Conservation (phyloP, 2,888 invertebrate genomes). For the Melieria crassipennis region DNA sequence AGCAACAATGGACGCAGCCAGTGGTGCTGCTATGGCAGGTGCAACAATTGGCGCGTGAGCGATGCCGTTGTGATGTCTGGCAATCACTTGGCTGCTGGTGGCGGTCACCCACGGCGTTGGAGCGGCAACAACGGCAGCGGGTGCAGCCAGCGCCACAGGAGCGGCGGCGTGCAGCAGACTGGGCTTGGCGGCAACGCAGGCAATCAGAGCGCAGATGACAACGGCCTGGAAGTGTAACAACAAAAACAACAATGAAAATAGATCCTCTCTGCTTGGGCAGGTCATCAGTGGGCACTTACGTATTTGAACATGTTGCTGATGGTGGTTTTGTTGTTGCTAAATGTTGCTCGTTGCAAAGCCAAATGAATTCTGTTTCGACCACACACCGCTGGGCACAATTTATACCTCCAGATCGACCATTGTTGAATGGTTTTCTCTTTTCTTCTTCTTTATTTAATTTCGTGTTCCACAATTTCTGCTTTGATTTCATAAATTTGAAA, state of each 20-base stretch:
- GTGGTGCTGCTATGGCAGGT: slow-evolving; percentile 31
- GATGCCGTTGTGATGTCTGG: slow-evolving; percentile 54
- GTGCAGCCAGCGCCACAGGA: slow-evolving; percentile 35
- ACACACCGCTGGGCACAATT: neutral
- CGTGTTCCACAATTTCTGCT: neutral
- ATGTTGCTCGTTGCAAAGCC: slow-evolving; percentile 13
- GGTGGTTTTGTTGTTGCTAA: neutral
- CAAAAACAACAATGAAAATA: neutral
- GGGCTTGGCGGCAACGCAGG: slow-evolving; percentile 50
- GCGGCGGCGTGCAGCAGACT: slow-evolving; percentile 41
- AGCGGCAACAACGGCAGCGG: slow-evolving; percentile 33
- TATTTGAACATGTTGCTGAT: slow-evolving; percentile 40
- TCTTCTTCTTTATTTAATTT: neutral
- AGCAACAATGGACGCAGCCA: slow-evolving; percentile 48
- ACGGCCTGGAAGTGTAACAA: slow-evolving; percentile 43
- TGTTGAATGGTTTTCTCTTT: slow-evolving; percentile 1
- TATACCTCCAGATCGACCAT: neutral
- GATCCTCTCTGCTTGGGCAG: neutral
- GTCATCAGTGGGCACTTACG: slow-evolving; percentile 28
- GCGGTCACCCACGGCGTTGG: slow-evolving; percentile 32
- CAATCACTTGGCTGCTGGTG: slow-evolving; percentile 51
- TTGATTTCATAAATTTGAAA: neutral
- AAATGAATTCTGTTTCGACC: slow-evolving; percentile 3
- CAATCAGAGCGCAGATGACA: slow-evolving; percentile 50
- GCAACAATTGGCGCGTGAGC: slow-evolving; percentile 48